A percentile compares a stretch with the other conserved stretches of the same genome.
phyloP scores from a whole-genome alignment of 2,888 invertebrate genomes.

The Coronaproctus castanopsis region DNA sequence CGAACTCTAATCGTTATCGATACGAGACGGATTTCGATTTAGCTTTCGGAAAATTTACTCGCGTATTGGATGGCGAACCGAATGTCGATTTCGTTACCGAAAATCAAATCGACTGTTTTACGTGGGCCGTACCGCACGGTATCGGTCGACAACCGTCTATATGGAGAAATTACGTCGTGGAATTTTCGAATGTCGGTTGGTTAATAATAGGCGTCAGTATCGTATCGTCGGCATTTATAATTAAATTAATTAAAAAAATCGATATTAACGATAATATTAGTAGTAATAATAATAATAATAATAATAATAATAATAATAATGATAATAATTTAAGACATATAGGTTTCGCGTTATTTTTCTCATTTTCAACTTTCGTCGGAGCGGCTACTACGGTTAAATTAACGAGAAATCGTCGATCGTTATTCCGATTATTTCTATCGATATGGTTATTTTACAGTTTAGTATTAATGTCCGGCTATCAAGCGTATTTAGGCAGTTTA shows the following conservation, averaged over 20 bases:
- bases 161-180: slow-evolving; percentile 20
- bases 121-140: slow-evolving; percentile 22
- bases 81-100: slow-evolving; percentile 19
- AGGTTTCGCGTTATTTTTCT: slow-evolving; percentile 11
- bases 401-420: slow-evolving; percentile 13
- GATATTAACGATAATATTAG: too few relatives aligned
- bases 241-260: not conserved
- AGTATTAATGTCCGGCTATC: slow-evolving; percentile 15
- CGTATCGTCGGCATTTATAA: slow-evolving; percentile 11
- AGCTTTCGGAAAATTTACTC: slow-evolving; percentile 21
- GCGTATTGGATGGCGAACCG: slow-evolving; percentile 18
- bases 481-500: slow-evolving; percentile 18
- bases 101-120: slow-evolving; percentile 22
- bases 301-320: not conserved
- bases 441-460: slow-evolving; percentile 20
- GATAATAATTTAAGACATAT: slow-evolving; percentile 1
- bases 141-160: slow-evolving; percentile 20
- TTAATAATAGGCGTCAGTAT: slow-evolving; percentile 18
- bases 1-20: not conserved
- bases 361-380: slow-evolving; percentile 17
- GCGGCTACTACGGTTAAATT: slow-evolving; percentile 18
- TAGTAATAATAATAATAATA: not conserved
- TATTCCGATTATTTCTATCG: slow-evolving; percentile 18
- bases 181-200: slow-evolving; percentile 20
- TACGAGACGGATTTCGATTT: slow-evolving; percentile 16